Evolutionary conservation across 2,888 invertebrate genomes (phyloP), one percentile per base, ranked within the genome.

Genomic region (Sphecodes monilicornis): DNA sequence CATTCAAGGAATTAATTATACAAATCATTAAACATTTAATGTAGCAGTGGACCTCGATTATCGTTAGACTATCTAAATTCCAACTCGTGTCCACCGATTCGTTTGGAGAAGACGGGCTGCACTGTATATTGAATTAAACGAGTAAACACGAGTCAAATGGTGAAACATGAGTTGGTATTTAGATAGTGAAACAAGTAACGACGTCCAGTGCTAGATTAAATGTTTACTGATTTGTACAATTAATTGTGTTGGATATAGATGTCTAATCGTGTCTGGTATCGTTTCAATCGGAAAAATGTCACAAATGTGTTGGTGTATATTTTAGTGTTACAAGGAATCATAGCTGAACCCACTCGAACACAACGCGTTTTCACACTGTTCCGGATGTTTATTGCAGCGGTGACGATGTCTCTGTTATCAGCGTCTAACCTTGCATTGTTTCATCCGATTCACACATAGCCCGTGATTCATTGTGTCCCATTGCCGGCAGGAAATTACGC

Each of bases 401-500:
- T 29, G 57, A 41, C 57, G 29, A 64, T 5, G 41, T 41, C 41
- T 60, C 22, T 26, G 39, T 74, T 41, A 32, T 66, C 46, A 16
- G 1, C 10, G 46, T 26, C 41, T 66, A 73, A 78, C 86, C 86
- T 86, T 86, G 86, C 13, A 22, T 36, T 68, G 75, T 72, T 84
- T 84, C 75, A 39, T 60, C 66, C 36, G 41, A 43, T 80, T 66
- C 70, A 26, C 64, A 16, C 57, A 26, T 22, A 10, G 57, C 57
- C 39, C 43, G 43, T 88, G 89, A 89, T 81, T 89, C 89, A 86
- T 82, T 46, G 41, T 1, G 68, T 26, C 46, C 75, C 36, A 77
- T 76, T 54, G 76, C 36, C 54, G 26, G 16, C 85, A 72, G 89
- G 83, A 88, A 89, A 83, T 89, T 85, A 83, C 78, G 76, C 77